phyloP scores from a whole-genome alignment of 2,113 vertebrate genomes.

The Sclerurus mexicanus region DNA sequence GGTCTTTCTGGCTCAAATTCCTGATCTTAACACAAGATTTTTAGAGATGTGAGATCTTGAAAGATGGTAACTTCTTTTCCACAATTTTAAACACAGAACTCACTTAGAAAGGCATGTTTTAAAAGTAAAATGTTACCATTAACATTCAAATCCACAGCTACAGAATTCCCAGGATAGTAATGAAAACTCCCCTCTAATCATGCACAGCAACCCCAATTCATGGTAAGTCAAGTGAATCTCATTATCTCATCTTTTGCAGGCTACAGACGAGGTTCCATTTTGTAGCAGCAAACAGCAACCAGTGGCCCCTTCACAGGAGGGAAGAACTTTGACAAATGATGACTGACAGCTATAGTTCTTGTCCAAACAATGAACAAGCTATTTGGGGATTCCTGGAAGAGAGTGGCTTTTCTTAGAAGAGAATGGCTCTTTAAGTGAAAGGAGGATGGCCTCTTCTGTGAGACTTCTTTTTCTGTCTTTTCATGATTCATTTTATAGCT shows the following conservation, averaged over 20 bases:
- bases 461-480: not conserved
- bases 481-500: not conserved
- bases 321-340: not conserved
- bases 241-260: not conserved
- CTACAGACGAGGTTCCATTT: not conserved
- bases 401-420: not conserved
- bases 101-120: not conserved
- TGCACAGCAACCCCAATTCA: not conserved
- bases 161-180: not conserved
- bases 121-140: not conserved
- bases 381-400: not conserved
- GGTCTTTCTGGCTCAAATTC: not conserved
- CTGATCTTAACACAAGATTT: not conserved
- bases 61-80: not conserved
- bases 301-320: not conserved
- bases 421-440: not conserved
- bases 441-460: not conserved
- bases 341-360: not conserved
- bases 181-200: not conserved
- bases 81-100: not conserved
- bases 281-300: not conserved
- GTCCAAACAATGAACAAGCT: not conserved
- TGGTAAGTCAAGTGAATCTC: not conserved
- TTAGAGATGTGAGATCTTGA: not conserved
- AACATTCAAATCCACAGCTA: not conserved